A percentile compares a stretch with the other conserved stretches of the same genome.
phyloP scores from a whole-genome alignment of 2,888 invertebrate species.

The Zelleria hepariella region DNA sequence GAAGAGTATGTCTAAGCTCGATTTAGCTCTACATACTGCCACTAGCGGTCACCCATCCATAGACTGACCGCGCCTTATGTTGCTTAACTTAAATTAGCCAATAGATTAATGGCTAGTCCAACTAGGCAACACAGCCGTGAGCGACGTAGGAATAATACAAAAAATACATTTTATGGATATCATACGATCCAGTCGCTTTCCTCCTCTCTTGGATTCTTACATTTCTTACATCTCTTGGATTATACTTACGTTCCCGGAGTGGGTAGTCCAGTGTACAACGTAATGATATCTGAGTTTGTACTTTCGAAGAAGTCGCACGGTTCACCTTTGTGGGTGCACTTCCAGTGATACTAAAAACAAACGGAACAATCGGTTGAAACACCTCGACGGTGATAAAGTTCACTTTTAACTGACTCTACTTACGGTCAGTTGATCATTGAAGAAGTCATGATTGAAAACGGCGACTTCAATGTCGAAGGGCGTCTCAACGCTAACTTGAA shows the following conservation, averaged over 20 bases:
- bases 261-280: slow-evolving; percentile 25
- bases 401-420: slow-evolving; percentile 10
- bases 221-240: neutral
- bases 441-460: slow-evolving; percentile 30
- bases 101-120: no score
- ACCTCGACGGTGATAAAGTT: neutral
- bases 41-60: no score
- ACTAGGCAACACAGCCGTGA: no score
- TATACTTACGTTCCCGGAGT: slow-evolving; percentile 29
- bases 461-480: slow-evolving; percentile 25
- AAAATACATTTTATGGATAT: no score
- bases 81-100: no score
- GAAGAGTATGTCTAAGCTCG: no score
- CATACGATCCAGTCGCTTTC: no score
- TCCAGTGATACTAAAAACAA: slow-evolving; percentile 30
- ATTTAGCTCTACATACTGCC: no score
- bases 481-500: slow-evolving; percentile 22
- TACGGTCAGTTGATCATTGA: slow-evolving; percentile 20
- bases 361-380: neutral
- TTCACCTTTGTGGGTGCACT: slow-evolving; percentile 20
- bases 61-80: no score
- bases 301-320: slow-evolving; percentile 19
- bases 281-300: slow-evolving; percentile 17
- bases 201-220: no score
- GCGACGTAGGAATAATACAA: no score